Conservation (phyloP, 2,888 invertebrate species). For the Chorisops tibialis region DNA sequence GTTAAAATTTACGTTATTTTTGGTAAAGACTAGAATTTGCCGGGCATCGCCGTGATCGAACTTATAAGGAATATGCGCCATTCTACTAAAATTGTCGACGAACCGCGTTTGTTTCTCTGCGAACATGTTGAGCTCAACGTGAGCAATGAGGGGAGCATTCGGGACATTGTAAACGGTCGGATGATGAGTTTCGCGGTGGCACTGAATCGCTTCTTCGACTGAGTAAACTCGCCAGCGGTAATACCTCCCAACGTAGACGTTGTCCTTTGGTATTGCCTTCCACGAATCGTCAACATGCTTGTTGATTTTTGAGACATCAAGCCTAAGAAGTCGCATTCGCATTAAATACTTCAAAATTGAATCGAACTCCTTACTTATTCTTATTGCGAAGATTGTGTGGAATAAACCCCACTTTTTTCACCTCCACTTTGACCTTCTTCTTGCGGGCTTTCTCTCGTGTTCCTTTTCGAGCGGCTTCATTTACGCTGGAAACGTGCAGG, state of each 20-base stretch:
- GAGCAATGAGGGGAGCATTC: slow-evolving; percentile 64
- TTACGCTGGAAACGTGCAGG: slow-evolving; percentile 58
- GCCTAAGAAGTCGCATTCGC: slow-evolving; percentile 40
- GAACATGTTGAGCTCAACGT: slow-evolving; percentile 78
- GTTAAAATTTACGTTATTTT: slow-evolving; percentile 54
- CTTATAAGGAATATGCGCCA: slow-evolving; percentile 64
- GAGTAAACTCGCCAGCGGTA: slow-evolving; percentile 62
- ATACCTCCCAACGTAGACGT: slow-evolving; percentile 61
- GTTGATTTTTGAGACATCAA: slow-evolving; percentile 51
- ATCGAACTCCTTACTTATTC: slow-evolving; percentile 50
- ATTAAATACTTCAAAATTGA: slow-evolving; percentile 8
- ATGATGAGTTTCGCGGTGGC: slow-evolving; percentile 77
- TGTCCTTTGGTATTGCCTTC: slow-evolving; percentile 58
- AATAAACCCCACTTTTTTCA: slow-evolving; percentile 71
- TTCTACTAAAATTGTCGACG: slow-evolving; percentile 65
- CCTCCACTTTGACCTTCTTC: slow-evolving; percentile 72
- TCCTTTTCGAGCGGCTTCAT: slow-evolving; percentile 78
- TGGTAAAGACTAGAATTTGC: slow-evolving; percentile 71
- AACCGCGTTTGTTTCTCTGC: slow-evolving; percentile 57
- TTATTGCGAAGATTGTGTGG: slow-evolving; percentile 66
- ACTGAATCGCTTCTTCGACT: slow-evolving; percentile 71
- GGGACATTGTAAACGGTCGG: slow-evolving; percentile 78
- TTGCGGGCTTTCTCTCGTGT: slow-evolving; percentile 73
- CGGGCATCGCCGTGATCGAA: slow-evolving; percentile 69
- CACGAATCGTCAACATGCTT: slow-evolving; percentile 61